Percentiles rank a stretch among this genome's conserved stretches.
These are phyloP conservation scores for Sarcophilus harrisii DNA, from an alignment of 2,797 vertebrate genomes.

Conservation along the genomic window DNA sequence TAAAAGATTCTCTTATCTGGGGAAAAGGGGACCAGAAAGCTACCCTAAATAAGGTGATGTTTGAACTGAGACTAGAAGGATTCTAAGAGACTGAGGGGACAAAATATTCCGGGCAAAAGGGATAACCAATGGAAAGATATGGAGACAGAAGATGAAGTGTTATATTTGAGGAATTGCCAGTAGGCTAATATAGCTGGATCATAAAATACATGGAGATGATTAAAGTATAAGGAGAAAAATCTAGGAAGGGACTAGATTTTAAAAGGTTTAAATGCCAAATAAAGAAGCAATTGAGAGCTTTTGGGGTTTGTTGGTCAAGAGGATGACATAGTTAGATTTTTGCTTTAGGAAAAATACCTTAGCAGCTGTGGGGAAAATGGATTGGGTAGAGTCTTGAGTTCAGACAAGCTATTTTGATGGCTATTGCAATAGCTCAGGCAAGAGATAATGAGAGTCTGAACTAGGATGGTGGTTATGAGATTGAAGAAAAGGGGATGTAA, in stretches of 20 bases:
- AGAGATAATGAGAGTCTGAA: neutral
- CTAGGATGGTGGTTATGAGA: neutral
- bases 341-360: neutral
- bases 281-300: neutral
- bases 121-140: neutral
- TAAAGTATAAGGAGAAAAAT: neutral
- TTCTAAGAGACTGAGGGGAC: neutral
- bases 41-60: neutral
- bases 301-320: neutral
- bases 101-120: neutral
- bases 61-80: neutral
- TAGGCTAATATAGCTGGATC: neutral
- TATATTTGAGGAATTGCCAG: neutral
- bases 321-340: neutral
- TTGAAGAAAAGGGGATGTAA: neutral
- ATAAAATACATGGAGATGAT: neutral
- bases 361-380: neutral
- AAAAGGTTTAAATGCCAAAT: neutral
- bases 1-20: neutral
- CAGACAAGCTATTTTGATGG: neutral
- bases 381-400: neutral
- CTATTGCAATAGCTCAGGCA: neutral
- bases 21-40: neutral
- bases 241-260: neutral
- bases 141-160: neutral